These are phyloP conservation scores for Melanotaenia parkinsoni DNA, from an alignment of 2,797 vertebrate species.

Conservation along the genomic window DNA sequence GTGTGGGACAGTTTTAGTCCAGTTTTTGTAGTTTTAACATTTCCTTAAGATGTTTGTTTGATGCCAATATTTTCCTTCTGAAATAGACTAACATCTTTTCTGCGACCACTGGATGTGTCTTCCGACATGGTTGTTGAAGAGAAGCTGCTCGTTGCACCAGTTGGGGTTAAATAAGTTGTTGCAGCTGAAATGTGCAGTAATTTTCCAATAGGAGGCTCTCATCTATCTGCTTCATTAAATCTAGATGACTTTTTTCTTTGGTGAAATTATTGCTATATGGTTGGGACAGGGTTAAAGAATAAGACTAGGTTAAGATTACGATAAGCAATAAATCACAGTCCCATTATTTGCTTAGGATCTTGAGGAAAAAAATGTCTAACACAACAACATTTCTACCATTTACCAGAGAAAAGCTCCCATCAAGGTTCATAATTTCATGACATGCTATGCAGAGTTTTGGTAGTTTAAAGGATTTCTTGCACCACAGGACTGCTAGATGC, in stretches of 20 bases:
- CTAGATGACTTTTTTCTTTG: background rate
- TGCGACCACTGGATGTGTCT: too few species aligned
- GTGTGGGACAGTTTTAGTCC: too few species aligned
- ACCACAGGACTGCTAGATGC: background rate
- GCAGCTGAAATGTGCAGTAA: background rate
- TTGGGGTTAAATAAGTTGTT: background rate
- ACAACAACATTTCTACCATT: background rate
- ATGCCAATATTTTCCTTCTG: too few species aligned
- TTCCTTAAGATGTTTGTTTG: too few species aligned
- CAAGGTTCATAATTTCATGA: background rate
- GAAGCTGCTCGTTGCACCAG: too few species aligned
- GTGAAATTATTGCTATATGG: too few species aligned
- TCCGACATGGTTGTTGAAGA: too few species aligned
- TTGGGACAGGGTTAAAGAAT: background rate
- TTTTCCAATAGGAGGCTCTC: too few species aligned
- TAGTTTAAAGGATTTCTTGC: background rate
- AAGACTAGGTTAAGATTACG: background rate
- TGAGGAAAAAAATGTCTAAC: background rate
- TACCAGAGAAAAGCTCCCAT: background rate
- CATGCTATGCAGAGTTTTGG: background rate
- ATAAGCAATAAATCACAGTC: background rate
- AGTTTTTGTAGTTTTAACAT: too few species aligned
- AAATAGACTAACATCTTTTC: too few species aligned
- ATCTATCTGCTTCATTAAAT: too few species aligned
- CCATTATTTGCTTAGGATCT: background rate